A percentile compares a stretch with the other conserved stretches of the same genome.
These are phyloP conservation scores for Zosterops hypoxanthus DNA, from an alignment of 2,113 vertebrate genomes.

Conservation along the genomic window DNA sequence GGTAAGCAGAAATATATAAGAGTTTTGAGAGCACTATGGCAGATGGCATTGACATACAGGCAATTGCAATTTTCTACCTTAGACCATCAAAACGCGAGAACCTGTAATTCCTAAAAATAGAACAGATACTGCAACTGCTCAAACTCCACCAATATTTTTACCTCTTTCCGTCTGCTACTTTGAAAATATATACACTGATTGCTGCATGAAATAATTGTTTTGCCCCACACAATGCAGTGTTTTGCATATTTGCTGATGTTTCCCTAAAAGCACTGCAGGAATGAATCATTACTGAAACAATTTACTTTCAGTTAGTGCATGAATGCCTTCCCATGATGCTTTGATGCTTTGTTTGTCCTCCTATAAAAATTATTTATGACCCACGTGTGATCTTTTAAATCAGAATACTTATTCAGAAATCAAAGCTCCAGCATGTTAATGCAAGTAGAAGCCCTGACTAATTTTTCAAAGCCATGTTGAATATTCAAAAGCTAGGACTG, in stretches of 20 bases:
- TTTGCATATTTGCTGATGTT: conserved; percentile 89
- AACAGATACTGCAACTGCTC: neutral
- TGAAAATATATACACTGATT: conserved; percentile 50
- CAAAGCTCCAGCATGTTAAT: conserved; percentile 84
- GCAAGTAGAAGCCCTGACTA: conserved; percentile 80
- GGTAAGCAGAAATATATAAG: neutral
- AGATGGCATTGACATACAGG: neutral
- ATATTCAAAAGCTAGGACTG: conserved; percentile 94
- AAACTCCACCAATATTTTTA: neutral
- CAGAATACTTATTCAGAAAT: conserved; percentile 89
- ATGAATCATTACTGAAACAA: conserved; percentile 94
- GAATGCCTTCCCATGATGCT: conserved; percentile 86
- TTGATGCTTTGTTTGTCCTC: conserved; percentile 86
- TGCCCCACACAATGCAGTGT: conserved; percentile 58
- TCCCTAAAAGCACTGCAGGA: conserved; percentile 75
- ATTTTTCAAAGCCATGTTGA: conserved; percentile 94
- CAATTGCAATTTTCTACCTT: neutral
- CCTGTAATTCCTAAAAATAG: conserved; percentile 11
- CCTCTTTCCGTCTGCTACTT: conserved; percentile 3
- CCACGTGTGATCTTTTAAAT: conserved; percentile 85
- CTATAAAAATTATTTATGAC: conserved; percentile 97
- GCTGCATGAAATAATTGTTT: conserved; percentile 62
- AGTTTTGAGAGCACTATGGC: neutral
- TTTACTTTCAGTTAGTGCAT: conserved; percentile 86
- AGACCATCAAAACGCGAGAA: conserved; percentile 5